These are phyloP conservation scores for Tokudaia muenninki DNA, from an alignment of 2,797 vertebrate genomes.

Conservation along the genomic window DNA sequence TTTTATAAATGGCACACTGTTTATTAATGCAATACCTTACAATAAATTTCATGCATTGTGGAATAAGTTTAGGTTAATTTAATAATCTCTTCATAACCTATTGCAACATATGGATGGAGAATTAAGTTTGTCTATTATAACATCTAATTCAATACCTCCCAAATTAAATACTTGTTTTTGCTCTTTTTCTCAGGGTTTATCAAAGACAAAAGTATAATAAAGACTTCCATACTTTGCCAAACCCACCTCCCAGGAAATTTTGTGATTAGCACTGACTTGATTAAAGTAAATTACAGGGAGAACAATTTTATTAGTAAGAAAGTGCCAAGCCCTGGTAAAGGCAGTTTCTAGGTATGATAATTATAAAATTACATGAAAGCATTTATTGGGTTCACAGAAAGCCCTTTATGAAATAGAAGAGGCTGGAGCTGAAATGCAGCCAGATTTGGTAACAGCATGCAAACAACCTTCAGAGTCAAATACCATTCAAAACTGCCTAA, in stretches of 20 bases:
- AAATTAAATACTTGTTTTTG: conserved; percentile 21
- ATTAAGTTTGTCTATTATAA: conserved; percentile 59
- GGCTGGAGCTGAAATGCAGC: conserved; percentile 54
- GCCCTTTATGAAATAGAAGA: conserved; percentile 72
- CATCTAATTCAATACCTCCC: conserved; percentile 36
- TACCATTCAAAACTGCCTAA: conserved; percentile 68
- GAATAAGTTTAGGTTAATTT: conserved; percentile 26
- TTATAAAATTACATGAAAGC: conserved; percentile 72
- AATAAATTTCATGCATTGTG: not conserved
- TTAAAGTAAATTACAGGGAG: conserved; percentile 34
- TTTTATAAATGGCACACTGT: not conserved
- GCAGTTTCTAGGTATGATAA: conserved; percentile 57
- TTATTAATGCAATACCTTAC: not conserved
- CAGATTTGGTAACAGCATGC: conserved; percentile 75
- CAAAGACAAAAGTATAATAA: conserved; percentile 20
- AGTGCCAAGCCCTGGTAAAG: conserved; percentile 47
- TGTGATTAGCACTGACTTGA: conserved; percentile 43
- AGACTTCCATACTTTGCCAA: not conserved
- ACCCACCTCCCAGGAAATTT: conserved; percentile 14
- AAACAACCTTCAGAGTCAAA: conserved; percentile 75
- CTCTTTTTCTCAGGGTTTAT: not conserved
- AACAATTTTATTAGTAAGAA: conserved; percentile 29
- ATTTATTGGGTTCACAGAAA: conserved; percentile 65
- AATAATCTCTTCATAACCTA: conserved; percentile 26
- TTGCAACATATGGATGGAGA: conserved; percentile 49